Percentiles rank a stretch among this genome's conserved stretches.
Conservation (phyloP, 2,113 vertebrate species). For the Cyprinodon variegatus region DNA sequence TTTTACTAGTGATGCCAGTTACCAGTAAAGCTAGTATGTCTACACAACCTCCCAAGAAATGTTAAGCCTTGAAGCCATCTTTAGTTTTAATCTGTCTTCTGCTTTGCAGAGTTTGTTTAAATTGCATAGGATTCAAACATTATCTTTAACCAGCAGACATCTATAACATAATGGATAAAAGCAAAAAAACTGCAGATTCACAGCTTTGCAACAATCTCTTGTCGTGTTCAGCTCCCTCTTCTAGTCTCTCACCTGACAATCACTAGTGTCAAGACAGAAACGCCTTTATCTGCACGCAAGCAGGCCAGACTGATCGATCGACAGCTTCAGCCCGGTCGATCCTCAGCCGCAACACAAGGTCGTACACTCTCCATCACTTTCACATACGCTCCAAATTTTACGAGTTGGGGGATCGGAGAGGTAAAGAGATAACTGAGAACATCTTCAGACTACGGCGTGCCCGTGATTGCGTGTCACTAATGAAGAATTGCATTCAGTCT, state of each 20-base stretch:
- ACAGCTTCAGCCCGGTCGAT: slow-evolving; percentile 68
- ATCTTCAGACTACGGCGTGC: not conserved
- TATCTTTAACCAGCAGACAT: not conserved
- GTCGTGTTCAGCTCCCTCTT: not conserved
- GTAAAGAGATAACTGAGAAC: slow-evolving; percentile 40
- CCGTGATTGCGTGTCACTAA: slow-evolving; percentile 25
- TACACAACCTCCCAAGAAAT: not conserved
- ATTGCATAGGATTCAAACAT: not conserved
- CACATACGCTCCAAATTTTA: slow-evolving; percentile 1
- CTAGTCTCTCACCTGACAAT: slow-evolving; percentile 34
- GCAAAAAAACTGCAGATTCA: not conserved
- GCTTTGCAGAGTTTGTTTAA: not conserved
- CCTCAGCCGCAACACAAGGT: slow-evolving; percentile 52
- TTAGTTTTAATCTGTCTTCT: slow-evolving; percentile 4
- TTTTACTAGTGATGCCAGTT: too few species aligned
- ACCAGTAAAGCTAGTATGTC: not conserved
- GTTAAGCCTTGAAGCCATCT: not conserved
- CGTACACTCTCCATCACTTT: slow-evolving; percentile 22
- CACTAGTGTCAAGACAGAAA: slow-evolving; percentile 54
- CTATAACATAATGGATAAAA: not conserved
- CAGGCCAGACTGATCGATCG: slow-evolving; percentile 74
- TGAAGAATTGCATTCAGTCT: slow-evolving; percentile 28
- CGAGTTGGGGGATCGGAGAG: not conserved
- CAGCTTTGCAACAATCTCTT: not conserved
- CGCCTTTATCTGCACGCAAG: slow-evolving; percentile 65